Percentiles rank a stretch among this genome's conserved stretches.
Conservation (phyloP, 2,797 vertebrate genomes). For the Sebastes nivosus region DNA sequence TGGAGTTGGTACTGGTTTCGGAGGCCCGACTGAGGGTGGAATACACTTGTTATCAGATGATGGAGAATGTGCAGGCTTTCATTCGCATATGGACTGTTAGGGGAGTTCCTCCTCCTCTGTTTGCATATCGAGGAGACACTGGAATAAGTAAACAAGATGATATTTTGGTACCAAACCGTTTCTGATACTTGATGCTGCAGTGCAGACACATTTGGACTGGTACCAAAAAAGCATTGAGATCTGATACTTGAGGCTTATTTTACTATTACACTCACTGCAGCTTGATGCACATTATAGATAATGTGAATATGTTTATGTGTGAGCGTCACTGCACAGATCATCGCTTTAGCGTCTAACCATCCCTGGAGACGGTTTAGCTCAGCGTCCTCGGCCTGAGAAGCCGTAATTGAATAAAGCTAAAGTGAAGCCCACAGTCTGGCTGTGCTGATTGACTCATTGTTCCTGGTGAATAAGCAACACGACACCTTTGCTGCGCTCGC, state of each 20-base stretch:
- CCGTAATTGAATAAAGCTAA: conserved; percentile 66
- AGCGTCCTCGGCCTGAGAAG: neutral
- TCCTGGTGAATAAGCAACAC: conserved; percentile 60
- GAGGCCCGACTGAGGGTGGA: too few relatives aligned
- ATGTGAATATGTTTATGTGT: neutral
- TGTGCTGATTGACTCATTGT: conserved; percentile 65
- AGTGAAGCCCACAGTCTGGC: conserved; percentile 27
- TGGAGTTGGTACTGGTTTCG: too few relatives aligned
- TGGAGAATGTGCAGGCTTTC: too few relatives aligned
- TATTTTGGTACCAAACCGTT: too few relatives aligned
- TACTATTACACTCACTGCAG: neutral
- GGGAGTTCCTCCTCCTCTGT: too few relatives aligned
- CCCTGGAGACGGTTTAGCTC: neutral
- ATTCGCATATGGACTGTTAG: too few relatives aligned
- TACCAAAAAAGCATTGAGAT: neutral
- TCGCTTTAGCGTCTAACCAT: neutral
- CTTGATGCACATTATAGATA: neutral
- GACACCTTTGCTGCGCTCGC: conserved; percentile 58
- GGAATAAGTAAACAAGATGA: too few relatives aligned
- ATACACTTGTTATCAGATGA: too few relatives aligned
- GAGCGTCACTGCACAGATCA: neutral
- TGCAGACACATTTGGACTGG: neutral
- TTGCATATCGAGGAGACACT: too few relatives aligned
- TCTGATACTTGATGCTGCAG: neutral
- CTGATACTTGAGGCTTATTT: neutral